Conservation (phyloP, 2,797 vertebrate genomes). For the Molothrus aeneus region DNA sequence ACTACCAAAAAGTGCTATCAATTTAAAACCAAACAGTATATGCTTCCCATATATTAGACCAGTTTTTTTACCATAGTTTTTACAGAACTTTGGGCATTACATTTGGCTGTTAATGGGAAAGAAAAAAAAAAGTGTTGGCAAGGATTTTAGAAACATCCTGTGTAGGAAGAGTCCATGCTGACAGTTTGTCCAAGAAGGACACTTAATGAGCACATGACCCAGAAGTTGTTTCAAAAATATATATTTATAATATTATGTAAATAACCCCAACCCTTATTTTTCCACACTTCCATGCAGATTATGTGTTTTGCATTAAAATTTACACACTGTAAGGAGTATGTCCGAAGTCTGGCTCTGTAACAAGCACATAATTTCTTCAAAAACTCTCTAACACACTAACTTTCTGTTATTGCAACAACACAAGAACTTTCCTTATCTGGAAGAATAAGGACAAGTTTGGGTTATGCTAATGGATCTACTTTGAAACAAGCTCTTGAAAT, state of each 20-base stretch:
- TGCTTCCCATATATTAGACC: neutral
- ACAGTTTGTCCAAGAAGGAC: neutral
- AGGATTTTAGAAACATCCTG: neutral
- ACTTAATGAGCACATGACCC: neutral
- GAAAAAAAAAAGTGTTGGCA: neutral
- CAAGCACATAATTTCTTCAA: neutral
- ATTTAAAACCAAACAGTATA: neutral
- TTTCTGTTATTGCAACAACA: neutral
- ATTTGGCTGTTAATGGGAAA: too few species aligned
- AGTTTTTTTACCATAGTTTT: neutral
- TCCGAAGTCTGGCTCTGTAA: neutral
- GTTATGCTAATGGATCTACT: conserved; percentile 38
- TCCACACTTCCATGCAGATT: neutral
- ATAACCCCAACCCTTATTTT: neutral
- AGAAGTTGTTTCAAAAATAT: neutral
- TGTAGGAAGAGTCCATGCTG: neutral
- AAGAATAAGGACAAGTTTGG: neutral
- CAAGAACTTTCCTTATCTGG: conserved; percentile 13
- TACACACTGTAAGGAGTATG: neutral
- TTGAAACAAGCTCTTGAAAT: conserved; percentile 45
- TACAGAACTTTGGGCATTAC: neutral
- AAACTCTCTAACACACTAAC: neutral
- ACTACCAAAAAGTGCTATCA: neutral
- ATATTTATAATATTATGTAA: neutral
- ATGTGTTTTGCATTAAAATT: neutral